Base-by-base conservation (phyloP, 2,797 vertebrate genomes). In the Acanthurus tractus region DNA sequence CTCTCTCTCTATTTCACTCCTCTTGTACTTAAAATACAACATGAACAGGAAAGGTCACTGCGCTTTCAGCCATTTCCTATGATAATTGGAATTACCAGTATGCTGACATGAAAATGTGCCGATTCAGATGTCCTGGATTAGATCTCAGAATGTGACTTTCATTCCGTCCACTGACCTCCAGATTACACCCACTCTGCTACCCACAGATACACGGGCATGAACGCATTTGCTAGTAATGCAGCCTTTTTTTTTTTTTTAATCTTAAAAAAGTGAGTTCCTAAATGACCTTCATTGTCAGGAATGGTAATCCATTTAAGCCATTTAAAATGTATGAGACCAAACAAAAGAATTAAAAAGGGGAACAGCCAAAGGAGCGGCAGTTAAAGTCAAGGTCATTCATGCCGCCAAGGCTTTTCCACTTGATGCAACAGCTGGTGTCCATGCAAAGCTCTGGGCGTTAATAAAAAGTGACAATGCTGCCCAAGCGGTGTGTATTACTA, bases 381-480 rank as follows among this genome's bases (percentile, higher is more conserved):
- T 93, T 92, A 95, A 96, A 97, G 96, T 97, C 97, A 98, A 97
- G 96, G 97, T 98, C 97, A 97, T 90, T 90, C 85, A 94, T 95
- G 95, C 93, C 95, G 91, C 93, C 91, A 94, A 96, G 95, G 96
- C 96, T 95, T 92, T 86, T 91, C 85, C 93, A 95, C 95, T 94
- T 96, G 96, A 96, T 94, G 95, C 96, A 98, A 97, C 96, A 96
- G 95, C 96, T 98, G 96, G 96, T 96, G 96, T 96, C 94, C 95
- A 95, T 95, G 96, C 96, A 96, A 96, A 96, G 96, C 94, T 88
- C 92, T 91, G 86, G 83, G 93, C 90, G 93, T 94, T 96, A 96
- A 96, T 96, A 95, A 95, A 95, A 95, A 96, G 95, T 95, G 95
- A 95, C 95, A 96, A 95, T 93, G 92, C 87, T 82, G 94, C 92